phyloP scores from a whole-genome alignment of 2,888 invertebrate genomes.

The Clivina fossor region DNA sequence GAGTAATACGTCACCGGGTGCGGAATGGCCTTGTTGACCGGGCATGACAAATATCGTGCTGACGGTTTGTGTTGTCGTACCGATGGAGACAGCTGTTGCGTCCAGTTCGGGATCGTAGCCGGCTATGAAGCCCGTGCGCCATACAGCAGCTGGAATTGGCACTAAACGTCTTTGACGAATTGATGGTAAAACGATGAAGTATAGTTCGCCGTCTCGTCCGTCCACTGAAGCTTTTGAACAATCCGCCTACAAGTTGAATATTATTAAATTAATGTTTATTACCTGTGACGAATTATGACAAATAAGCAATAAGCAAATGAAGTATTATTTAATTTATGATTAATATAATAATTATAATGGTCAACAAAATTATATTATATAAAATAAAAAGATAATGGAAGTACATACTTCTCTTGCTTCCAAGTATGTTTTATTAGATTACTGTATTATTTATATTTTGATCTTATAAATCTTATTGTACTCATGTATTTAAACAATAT shows the following conservation, averaged over 20 bases:
- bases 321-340: too few relatives aligned
- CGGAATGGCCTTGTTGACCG: constrained; percentile 79
- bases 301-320: too few relatives aligned
- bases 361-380: too few relatives aligned
- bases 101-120: constrained; percentile 84
- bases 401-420: too few relatives aligned
- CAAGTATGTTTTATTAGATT: too few relatives aligned
- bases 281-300: too few relatives aligned
- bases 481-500: too few relatives aligned
- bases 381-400: too few relatives aligned
- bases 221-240: constrained; percentile 73
- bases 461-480: too few relatives aligned
- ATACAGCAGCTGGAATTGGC: constrained; percentile 82
- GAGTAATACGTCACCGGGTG: constrained; percentile 77
- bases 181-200: constrained; percentile 80
- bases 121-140: constrained; percentile 73
- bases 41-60: constrained; percentile 83
- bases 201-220: constrained; percentile 82
- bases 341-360: too few relatives aligned
- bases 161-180: constrained; percentile 77
- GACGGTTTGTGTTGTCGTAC: constrained; percentile 68
- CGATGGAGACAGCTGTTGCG: constrained; percentile 79
- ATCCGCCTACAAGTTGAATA: constrained; percentile 66
- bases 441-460: too few relatives aligned
- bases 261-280: too few relatives aligned